These are phyloP conservation scores for Eumeta japonica DNA, from an alignment of 1,140 invertebrate genomes.

Conservation along the genomic window DNA sequence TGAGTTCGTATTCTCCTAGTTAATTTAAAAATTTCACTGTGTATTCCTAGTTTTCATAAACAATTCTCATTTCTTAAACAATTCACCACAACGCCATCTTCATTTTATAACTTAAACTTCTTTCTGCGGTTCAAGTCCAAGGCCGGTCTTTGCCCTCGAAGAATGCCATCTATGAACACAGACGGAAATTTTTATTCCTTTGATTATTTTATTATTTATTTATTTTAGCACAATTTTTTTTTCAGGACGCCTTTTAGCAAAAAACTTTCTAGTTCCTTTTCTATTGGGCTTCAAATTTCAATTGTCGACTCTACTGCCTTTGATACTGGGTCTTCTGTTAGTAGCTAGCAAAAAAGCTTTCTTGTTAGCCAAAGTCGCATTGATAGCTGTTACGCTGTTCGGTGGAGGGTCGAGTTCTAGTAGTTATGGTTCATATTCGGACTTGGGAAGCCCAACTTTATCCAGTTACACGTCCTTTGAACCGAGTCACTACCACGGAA, in stretches of 20 bases:
- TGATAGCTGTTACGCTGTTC: constrained; percentile 67
- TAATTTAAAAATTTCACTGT: background rate
- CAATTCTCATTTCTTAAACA: too few species aligned
- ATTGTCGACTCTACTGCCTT: constrained; percentile 67
- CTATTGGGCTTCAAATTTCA: constrained; percentile 76
- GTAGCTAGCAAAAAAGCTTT: constrained; percentile 73
- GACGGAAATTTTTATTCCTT: background rate
- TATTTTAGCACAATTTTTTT: too few species aligned
- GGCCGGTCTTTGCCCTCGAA: background rate
- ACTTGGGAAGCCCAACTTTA: constrained; percentile 23
- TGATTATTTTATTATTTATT: background rate
- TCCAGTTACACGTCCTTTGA: constrained; percentile 34
- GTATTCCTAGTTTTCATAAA: too few species aligned
- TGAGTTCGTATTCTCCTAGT: constrained; percentile 8
- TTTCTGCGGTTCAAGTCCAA: background rate
- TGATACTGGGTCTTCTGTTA: constrained; percentile 68
- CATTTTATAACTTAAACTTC: background rate
- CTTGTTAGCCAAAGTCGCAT: constrained; percentile 68
- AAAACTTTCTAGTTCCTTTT: constrained; percentile 68
- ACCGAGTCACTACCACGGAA: constrained; percentile 26
- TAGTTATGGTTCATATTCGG: constrained; percentile 31
- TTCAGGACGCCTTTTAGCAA: constrained; percentile 67
- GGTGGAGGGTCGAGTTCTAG: constrained; percentile 52
- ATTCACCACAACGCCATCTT: background rate
- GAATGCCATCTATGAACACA: constrained; percentile 8